Conservation (phyloP, 2,797 vertebrate genomes). For the Taeniopygia guttata region DNA sequence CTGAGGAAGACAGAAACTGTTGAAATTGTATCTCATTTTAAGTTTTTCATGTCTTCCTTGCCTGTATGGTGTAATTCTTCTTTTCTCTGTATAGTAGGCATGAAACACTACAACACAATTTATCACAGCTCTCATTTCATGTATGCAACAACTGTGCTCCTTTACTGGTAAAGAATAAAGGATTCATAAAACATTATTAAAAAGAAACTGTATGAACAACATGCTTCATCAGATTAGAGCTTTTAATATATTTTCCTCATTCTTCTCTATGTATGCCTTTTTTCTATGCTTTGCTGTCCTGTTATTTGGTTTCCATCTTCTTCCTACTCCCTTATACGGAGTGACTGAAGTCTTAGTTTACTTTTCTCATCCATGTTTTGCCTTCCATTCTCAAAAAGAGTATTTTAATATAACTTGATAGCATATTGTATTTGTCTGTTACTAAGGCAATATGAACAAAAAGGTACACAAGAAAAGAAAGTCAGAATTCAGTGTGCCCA, state of each 20-base stretch:
- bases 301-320: background rate
- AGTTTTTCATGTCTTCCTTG: background rate
- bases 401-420: slow-evolving; percentile 27
- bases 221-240: background rate
- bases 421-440: slow-evolving; percentile 30
- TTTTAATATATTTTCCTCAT: background rate
- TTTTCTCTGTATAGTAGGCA: background rate
- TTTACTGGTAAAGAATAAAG: background rate
- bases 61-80: background rate
- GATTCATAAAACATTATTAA: background rate
- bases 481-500: background rate
- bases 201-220: background rate
- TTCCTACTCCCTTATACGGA: background rate
- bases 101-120: background rate
- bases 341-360: background rate
- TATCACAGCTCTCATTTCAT: background rate
- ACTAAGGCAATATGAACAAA: background rate
- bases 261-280: background rate
- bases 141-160: background rate
- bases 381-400: background rate
- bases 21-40: background rate
- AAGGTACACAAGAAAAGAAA: background rate
- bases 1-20: background rate
- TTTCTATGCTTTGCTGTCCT: background rate
- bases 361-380: slow-evolving; percentile 18